Percentiles rank a stretch among this genome's conserved stretches.
Conservation (phyloP, 2,113 vertebrate species). For the Progne subis region DNA sequence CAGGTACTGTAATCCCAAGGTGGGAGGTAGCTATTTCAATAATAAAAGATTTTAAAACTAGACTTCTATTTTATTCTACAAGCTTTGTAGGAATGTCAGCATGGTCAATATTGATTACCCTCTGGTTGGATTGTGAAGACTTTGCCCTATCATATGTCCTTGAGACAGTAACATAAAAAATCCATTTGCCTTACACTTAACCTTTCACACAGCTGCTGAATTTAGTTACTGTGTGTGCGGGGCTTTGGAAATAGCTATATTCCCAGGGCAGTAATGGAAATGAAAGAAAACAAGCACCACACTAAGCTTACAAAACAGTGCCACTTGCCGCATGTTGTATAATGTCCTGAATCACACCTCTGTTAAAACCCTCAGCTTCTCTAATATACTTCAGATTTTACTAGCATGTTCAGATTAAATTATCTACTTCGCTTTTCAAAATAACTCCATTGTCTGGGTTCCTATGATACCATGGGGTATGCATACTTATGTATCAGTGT, state of each 20-base stretch:
- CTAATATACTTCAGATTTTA: background rate
- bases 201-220: conserved; percentile 53
- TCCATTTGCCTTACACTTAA: conserved; percentile 70
- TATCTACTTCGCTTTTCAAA: conserved; percentile 15
- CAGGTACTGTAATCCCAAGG: background rate
- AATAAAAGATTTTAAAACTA: background rate
- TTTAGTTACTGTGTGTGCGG: conserved; percentile 56
- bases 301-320: conserved; percentile 50
- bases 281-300: conserved; percentile 55
- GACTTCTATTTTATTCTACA: conserved; percentile 8
- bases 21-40: background rate
- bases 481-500: background rate
- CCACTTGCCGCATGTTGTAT: background rate
- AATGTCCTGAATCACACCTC: background rate
- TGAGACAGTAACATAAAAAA: conserved; percentile 68
- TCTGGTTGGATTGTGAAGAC: conserved; percentile 20
- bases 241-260: conserved; percentile 43
- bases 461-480: background rate
- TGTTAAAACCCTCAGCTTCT: background rate
- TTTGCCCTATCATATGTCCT: conserved; percentile 57
- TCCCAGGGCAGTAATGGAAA: conserved; percentile 50
- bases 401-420: background rate
- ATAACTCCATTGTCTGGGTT: background rate
- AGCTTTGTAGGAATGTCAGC: background rate
- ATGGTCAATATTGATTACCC: conserved; percentile 58